These are phyloP conservation scores for Leptonema lineaticorne DNA, from an alignment of 1,140 invertebrate genomes.

Conservation along the genomic window DNA sequence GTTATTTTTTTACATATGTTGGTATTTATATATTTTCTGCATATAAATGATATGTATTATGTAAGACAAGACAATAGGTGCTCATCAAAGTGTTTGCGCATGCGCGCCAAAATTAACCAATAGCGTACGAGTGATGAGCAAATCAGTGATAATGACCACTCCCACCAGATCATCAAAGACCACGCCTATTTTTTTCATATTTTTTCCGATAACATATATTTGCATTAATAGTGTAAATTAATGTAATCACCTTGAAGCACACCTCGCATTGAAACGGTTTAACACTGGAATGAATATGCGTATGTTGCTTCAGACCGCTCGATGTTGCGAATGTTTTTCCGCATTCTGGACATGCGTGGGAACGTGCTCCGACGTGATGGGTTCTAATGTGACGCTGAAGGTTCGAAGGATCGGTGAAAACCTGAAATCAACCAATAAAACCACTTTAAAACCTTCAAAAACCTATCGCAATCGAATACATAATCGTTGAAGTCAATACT, in stretches of 20 bases:
- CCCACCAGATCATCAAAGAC: neutral
- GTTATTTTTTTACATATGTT: no score
- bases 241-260: constrained; percentile 67
- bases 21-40: no score
- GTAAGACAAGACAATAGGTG: no score
- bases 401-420: constrained; percentile 94
- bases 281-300: constrained; percentile 97
- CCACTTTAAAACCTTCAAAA: neutral
- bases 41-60: no score
- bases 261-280: constrained; percentile 98
- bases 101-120: constrained; percentile 1
- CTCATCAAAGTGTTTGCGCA: neutral
- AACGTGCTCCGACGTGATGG: constrained; percentile 88
- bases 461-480: neutral
- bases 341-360: constrained; percentile 95
- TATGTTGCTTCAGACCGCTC: constrained; percentile 98
- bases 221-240: neutral
- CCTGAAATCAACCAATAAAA: constrained; percentile 58
- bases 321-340: constrained; percentile 98
- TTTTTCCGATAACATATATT: neutral
- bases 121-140: constrained; percentile 7
- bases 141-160: neutral
- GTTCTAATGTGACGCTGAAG: constrained; percentile 93
- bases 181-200: neutral
- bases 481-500: neutral